Evolutionary conservation across 64 coral and sea anemone genomes (phyloP).

Genomic region (Pachyseris speciosa): DNA sequence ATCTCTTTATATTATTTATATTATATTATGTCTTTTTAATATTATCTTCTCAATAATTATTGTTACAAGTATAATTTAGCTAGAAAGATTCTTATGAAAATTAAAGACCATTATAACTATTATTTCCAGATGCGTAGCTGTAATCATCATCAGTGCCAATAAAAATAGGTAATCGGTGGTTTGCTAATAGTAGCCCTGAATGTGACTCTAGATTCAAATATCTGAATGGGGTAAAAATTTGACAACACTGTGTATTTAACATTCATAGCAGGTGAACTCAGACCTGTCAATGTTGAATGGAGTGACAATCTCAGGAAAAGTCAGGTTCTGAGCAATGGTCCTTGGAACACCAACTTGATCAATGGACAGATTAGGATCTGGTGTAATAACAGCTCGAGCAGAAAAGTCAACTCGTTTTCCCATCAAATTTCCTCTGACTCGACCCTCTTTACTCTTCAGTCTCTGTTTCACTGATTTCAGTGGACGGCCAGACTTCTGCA

Average conservation of each 20-base stretch:
- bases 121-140: too few relatives aligned
- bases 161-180: too few relatives aligned
- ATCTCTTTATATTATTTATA: too few relatives aligned
- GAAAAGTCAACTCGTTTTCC: conserved; percentile 99
- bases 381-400: conserved; percentile 98
- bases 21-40: too few relatives aligned
- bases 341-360: conserved; percentile 99
- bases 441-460: conserved; percentile 98
- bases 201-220: too few relatives aligned
- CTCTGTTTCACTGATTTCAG: conserved; percentile 97
- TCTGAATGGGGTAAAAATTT: too few relatives aligned
- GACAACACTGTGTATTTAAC: background rate
- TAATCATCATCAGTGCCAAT: too few relatives aligned
- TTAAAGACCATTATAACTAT: too few relatives aligned
- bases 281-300: conserved; percentile 99
- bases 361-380: conserved; percentile 94
- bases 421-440: conserved; percentile 98
- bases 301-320: conserved; percentile 98
- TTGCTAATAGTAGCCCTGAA: too few relatives aligned
- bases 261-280: background rate
- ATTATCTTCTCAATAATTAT: too few relatives aligned
- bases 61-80: too few relatives aligned
- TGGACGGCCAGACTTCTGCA: conserved; percentile 99
- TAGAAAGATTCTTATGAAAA: too few relatives aligned
- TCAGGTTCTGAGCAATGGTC: conserved; percentile 98